Evolutionary conservation across 1,140 invertebrate genomes (phyloP).

Genomic region (Drosophila albomicans): DNA sequence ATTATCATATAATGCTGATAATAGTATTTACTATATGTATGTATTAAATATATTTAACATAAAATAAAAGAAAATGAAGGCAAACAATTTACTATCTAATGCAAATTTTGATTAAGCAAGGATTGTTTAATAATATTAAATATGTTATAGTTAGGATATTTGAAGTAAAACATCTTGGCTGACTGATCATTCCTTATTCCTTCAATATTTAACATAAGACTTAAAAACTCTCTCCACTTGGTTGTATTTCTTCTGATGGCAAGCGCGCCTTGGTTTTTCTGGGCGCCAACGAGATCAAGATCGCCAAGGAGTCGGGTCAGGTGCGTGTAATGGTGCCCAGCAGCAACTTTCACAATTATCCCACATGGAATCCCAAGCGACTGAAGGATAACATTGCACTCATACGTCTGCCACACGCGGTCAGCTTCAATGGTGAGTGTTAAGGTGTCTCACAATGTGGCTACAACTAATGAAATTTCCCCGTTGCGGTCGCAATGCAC

Average conservation of each 20-base stretch:
- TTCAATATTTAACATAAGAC: too few species aligned
- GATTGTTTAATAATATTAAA: too few species aligned
- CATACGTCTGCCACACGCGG: conserved; percentile 85
- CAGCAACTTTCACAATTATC: conserved; percentile 85
- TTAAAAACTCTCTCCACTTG: too few species aligned
- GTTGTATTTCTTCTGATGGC: not conserved
- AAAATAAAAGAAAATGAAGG: too few species aligned
- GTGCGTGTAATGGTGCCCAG: conserved; percentile 80
- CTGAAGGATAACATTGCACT: conserved; percentile 87
- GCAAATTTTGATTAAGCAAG: too few species aligned
- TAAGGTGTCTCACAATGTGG: not conserved
- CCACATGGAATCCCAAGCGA: conserved; percentile 84
- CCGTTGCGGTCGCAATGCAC: conserved; percentile 74
- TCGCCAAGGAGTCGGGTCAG: conserved; percentile 82
- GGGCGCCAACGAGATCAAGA: conserved; percentile 86
- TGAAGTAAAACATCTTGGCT: too few species aligned
- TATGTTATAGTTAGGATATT: too few species aligned
- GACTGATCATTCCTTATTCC: too few species aligned
- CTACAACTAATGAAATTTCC: not conserved
- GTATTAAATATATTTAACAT: too few species aligned
- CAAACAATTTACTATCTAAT: too few species aligned
- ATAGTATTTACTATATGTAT: too few species aligned
- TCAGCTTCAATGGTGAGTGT: conserved; percentile 85
- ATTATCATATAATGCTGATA: too few species aligned
- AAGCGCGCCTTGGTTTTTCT: conserved; percentile 84